These are phyloP conservation scores for Enhydra lutris DNA, from an alignment of 2,113 vertebrate genomes.

Conservation along the genomic window DNA sequence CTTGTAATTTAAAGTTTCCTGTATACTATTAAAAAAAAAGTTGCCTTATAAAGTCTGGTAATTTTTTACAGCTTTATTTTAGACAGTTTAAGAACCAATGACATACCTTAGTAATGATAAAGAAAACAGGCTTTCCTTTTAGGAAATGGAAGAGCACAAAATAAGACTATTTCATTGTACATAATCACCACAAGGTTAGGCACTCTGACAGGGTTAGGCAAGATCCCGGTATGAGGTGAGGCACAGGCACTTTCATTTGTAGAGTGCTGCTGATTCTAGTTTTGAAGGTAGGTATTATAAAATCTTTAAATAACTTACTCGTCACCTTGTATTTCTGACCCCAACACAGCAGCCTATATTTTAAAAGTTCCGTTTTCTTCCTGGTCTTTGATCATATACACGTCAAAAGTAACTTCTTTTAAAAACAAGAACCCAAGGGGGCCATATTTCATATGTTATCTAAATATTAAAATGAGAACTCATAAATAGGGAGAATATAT, in stretches of 20 bases:
- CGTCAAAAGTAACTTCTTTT: constrained; percentile 9
- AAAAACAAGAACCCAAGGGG: constrained; percentile 20
- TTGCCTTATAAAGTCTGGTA: constrained; percentile 82
- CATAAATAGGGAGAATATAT: constrained; percentile 29
- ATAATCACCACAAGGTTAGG: constrained; percentile 74
- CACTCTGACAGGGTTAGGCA: constrained; percentile 74
- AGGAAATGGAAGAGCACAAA: constrained; percentile 64
- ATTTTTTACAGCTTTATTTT: constrained; percentile 83
- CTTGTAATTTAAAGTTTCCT: constrained; percentile 74
- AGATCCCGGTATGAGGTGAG: constrained; percentile 74
- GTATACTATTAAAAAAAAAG: constrained; percentile 81
- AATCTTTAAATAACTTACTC: constrained; percentile 39
- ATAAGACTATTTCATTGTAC: constrained; percentile 66
- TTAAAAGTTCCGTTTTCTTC: constrained; percentile 17
- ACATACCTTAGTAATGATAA: constrained; percentile 70
- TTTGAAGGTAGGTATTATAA: constrained; percentile 71
- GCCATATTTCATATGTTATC: not conserved
- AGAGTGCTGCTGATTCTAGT: constrained; percentile 71
- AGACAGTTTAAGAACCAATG: constrained; percentile 72
- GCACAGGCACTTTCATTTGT: constrained; percentile 81
- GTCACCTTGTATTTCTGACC: constrained; percentile 42
- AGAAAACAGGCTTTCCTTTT: constrained; percentile 72
- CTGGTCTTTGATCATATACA: not conserved
- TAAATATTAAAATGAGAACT: constrained; percentile 48
- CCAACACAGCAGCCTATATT: constrained; percentile 49